phyloP scores from a whole-genome alignment of 2,113 vertebrate genomes.

The Pituophis catenifer region DNA sequence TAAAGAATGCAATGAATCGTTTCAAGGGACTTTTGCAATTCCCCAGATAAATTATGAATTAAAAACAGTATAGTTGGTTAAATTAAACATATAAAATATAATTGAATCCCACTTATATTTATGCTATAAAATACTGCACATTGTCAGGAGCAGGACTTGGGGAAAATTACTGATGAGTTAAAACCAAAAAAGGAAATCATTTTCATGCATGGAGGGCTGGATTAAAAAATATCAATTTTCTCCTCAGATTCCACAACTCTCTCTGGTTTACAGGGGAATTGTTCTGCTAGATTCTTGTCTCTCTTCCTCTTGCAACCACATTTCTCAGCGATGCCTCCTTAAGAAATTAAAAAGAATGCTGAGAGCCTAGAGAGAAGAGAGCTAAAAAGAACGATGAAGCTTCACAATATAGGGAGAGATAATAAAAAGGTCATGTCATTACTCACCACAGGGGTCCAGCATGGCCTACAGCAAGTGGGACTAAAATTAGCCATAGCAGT shows the following conservation, averaged over 20 bases:
- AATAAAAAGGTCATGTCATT: constrained; percentile 24
- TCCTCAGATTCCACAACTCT: background rate
- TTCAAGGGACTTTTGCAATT: background rate
- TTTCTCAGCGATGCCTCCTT: background rate
- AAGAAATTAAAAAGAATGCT: background rate
- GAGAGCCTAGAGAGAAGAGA: background rate
- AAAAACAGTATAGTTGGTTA: background rate
- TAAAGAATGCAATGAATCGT: background rate
- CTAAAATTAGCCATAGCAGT: constrained; percentile 11
- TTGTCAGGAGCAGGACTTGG: background rate
- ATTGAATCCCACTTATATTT: background rate
- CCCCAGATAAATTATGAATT: background rate
- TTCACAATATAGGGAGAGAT: constrained; percentile 5
- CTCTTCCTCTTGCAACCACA: background rate
- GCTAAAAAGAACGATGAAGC: constrained; percentile 11
- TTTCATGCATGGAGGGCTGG: background rate
- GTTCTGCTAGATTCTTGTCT: background rate
- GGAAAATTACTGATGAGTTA: background rate
- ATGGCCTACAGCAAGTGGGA: background rate
- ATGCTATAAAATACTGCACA: background rate
- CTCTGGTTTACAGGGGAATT: background rate
- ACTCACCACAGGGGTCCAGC: constrained; percentile 4
- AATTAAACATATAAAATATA: background rate
- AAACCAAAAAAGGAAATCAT: background rate
- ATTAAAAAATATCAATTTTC: background rate